A percentile compares a stretch with the other conserved stretches of the same genome.
Conservation (phyloP, 2,113 vertebrate species). For the Electrona antarctica region DNA sequence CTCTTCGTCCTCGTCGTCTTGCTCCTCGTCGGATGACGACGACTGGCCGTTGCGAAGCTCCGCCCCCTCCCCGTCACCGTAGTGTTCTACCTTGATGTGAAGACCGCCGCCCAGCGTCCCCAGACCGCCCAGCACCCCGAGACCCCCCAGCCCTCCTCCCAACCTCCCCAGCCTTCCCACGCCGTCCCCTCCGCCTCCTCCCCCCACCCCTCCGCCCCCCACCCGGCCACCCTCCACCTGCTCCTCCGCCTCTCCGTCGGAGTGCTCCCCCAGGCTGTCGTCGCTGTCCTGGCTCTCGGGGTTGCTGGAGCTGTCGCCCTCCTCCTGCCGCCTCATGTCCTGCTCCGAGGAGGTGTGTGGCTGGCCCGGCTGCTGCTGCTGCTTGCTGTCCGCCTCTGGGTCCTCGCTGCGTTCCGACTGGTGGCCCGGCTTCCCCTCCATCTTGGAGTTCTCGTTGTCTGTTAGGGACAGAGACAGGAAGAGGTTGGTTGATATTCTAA, state of each 20-base stretch:
- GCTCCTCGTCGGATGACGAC: constrained; percentile 89
- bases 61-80: constrained; percentile 89
- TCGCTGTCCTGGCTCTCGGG: constrained; percentile 96
- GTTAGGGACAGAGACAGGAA: constrained; percentile 55
- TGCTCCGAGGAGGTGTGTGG: constrained; percentile 82
- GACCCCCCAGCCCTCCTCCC: constrained; percentile 76
- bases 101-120: constrained; percentile 85
- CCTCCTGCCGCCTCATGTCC: constrained; percentile 92
- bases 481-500: too few relatives aligned
- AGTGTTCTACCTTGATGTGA: constrained; percentile 97
- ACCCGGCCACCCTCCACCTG: constrained; percentile 76
- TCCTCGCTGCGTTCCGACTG: constrained; percentile 93
- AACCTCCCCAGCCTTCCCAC: constrained; percentile 32
- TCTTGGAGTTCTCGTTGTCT: constrained; percentile 95
- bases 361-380: constrained; percentile 78
- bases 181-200: constrained; percentile 75
- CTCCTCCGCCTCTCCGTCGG: constrained; percentile 88
- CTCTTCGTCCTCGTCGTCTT: constrained; percentile 83
- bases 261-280: constrained; percentile 90
- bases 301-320: constrained; percentile 94
- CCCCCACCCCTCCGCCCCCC: neutral
- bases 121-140: constrained; percentile 79
- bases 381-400: constrained; percentile 88
- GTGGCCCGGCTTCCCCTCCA: constrained; percentile 88
- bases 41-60: constrained; percentile 87